A percentile compares a stretch with the other conserved stretches of the same genome.
phyloP scores from a whole-genome alignment of 2,113 vertebrate genomes.

The Strigops habroptila region DNA sequence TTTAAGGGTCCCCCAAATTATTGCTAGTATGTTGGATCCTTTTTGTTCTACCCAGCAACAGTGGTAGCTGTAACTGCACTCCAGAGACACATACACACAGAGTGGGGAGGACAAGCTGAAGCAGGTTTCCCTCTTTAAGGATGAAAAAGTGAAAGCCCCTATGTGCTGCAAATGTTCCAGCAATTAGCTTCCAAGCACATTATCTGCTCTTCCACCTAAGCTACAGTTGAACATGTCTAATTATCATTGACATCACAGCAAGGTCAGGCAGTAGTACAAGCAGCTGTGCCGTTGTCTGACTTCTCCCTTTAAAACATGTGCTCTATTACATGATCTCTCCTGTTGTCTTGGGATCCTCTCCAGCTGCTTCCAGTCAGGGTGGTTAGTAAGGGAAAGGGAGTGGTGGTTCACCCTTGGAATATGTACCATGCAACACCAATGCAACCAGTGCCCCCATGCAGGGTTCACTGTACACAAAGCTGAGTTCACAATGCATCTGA shows the following conservation, averaged over 20 bases:
- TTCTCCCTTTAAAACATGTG: not conserved
- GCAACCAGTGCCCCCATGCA: not conserved
- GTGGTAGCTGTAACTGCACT: not conserved
- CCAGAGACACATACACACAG: not conserved
- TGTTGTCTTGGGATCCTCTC: not conserved
- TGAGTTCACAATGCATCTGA: not conserved
- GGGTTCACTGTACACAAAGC: not conserved
- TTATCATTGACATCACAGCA: not conserved
- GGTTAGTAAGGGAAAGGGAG: not conserved
- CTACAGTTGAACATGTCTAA: not conserved
- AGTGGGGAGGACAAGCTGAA: not conserved
- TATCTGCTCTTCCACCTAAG: not conserved
- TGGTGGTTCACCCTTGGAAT: rapidly evolving
- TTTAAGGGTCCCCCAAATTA: not conserved
- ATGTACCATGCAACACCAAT: not conserved
- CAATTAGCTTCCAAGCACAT: not conserved
- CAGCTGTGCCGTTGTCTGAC: not conserved
- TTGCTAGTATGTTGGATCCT: not conserved
- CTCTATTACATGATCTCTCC: not conserved
- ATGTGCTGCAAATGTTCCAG: not conserved
- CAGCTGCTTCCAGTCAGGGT: not conserved
- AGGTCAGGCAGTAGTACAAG: not conserved
- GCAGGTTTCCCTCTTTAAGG: not conserved
- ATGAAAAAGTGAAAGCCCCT: not conserved
- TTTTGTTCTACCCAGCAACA: not conserved